phyloP scores from a whole-genome alignment of 2,113 vertebrate species.

The Micromys minutus region DNA sequence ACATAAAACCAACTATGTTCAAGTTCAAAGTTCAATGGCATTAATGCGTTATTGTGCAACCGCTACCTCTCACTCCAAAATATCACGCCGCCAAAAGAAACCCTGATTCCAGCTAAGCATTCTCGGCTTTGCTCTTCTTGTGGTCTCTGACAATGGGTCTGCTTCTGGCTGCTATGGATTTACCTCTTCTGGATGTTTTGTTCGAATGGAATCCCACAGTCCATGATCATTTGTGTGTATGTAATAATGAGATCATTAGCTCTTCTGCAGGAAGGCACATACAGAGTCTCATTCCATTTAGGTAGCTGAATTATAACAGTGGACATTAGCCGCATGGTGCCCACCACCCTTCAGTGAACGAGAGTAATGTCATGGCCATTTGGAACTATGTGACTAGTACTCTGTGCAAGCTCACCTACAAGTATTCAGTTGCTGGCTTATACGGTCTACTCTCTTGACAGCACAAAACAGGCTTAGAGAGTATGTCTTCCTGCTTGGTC shows the following conservation, averaged over 20 bases:
- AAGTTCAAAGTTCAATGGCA: neutral
- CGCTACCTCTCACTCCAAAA: neutral
- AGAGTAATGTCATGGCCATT: neutral
- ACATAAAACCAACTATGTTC: neutral
- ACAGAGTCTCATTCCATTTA: neutral
- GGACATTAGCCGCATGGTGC: neutral
- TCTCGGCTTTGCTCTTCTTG: neutral
- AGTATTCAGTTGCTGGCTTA: neutral
- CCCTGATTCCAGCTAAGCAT: neutral
- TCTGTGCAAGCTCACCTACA: neutral
- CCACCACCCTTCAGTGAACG: neutral
- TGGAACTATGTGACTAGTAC: neutral
- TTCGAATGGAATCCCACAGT: too few relatives aligned
- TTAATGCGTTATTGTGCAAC: neutral
- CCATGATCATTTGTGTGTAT: too few relatives aligned
- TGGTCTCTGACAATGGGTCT: neutral
- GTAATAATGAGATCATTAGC: too few relatives aligned
- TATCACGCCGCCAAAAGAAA: neutral
- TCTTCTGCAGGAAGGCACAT: too few relatives aligned
- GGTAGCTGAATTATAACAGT: neutral
- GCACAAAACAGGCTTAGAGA: neutral
- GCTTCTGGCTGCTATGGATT: neutral
- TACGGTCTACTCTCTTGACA: neutral
- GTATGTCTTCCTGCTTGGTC: rapidly evolving
- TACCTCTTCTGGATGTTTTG: neutral